Percentiles rank a stretch among this genome's conserved stretches.
Conservation (phyloP, 2,888 invertebrate genomes). For the Hedychridium roseum region DNA sequence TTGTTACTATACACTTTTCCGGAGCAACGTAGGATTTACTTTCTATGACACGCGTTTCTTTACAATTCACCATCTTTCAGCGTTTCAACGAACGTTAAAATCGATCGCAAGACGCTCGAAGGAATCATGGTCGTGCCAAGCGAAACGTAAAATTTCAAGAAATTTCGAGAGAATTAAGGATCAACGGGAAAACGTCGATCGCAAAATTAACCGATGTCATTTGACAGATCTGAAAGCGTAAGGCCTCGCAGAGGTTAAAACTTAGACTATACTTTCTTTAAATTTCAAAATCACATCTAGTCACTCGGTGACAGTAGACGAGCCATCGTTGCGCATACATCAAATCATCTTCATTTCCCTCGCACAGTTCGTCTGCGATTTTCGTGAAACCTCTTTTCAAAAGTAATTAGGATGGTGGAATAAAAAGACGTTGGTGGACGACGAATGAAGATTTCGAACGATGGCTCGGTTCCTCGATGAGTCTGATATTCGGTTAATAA, state of each 20-base stretch:
- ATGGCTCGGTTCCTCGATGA: constrained; percentile 17
- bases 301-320: too few species aligned
- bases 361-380: background rate
- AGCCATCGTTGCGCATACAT: too few species aligned
- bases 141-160: constrained; percentile 1
- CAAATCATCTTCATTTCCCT: too few species aligned
- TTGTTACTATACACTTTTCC: too few species aligned
- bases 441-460: too few species aligned
- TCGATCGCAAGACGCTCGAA: too few species aligned
- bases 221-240: constrained; percentile 28
- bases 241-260: constrained; percentile 41
- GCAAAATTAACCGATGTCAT: constrained; percentile 6
- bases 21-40: too few species aligned
- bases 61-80: too few species aligned
- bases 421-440: too few species aligned
- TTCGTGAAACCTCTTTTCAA: background rate
- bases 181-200: constrained; percentile 1
- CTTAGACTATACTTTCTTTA: constrained; percentile 40
- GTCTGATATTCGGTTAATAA: constrained; percentile 26
- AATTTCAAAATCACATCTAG: constrained; percentile 35
- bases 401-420: too few species aligned
- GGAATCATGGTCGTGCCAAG: background rate
- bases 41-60: too few species aligned
- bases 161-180: constrained; percentile 6
- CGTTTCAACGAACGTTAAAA: too few species aligned